Evolutionary conservation across 2,113 vertebrate genomes (phyloP).

Genomic region (Sinocyclocheilus rhinocerous): DNA sequence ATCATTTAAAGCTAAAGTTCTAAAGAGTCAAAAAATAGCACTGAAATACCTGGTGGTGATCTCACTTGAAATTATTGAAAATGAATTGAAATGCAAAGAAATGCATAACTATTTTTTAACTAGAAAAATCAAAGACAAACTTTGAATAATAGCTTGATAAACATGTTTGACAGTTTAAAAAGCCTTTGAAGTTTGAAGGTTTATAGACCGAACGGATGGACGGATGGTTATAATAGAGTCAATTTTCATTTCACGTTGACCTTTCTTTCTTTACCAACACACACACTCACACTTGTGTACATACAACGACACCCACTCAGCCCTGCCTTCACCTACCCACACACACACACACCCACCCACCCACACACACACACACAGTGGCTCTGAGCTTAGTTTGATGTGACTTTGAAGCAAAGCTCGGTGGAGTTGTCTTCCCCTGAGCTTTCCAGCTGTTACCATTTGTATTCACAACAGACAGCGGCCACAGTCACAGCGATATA

Average conservation of each 20-base stretch:
- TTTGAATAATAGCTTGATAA: not conserved
- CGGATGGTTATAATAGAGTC: too few species aligned
- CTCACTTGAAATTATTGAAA: not conserved
- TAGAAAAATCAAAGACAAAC: not conserved
- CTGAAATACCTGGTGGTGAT: not conserved
- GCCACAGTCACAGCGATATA: slow-evolving; percentile 11
- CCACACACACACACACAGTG: not conserved
- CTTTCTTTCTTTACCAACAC: not conserved
- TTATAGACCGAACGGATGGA: not conserved
- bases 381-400: slow-evolving; percentile 34
- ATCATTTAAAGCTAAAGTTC: not conserved
- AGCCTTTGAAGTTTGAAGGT: too few species aligned
- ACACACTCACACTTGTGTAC: not conserved
- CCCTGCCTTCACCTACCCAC: too few species aligned
- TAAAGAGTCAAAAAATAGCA: not conserved
- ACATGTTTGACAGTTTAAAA: not conserved
- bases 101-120: not conserved
- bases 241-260: not conserved
- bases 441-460: slow-evolving; percentile 47
- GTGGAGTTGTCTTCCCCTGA: slow-evolving; percentile 35
- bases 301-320: too few species aligned
- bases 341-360: not conserved
- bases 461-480: slow-evolving; percentile 40
- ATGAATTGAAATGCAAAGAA: not conserved
- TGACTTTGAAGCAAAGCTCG: slow-evolving; percentile 40